A percentile compares a stretch with the other conserved stretches of the same genome.
phyloP scores from a whole-genome alignment of 2,888 invertebrate genomes.

The Desoria tigrina region DNA sequence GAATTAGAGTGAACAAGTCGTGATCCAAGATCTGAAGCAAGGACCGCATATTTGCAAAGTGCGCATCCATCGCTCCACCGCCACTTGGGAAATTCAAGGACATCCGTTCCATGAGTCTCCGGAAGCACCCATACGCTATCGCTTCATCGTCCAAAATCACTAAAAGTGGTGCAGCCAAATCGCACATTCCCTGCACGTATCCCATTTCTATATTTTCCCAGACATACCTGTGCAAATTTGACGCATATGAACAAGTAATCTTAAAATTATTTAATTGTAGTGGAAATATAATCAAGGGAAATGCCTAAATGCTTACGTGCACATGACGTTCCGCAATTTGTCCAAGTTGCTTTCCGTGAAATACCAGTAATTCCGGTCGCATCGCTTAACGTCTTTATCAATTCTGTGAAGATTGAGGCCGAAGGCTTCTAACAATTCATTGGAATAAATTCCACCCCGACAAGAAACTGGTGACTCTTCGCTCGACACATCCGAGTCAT shows the following conservation, averaged over 20 bases:
- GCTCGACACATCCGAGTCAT: slow-evolving; percentile 49
- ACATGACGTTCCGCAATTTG: slow-evolving; percentile 90
- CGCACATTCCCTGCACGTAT: slow-evolving; percentile 98
- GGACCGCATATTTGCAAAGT: slow-evolving; percentile 83
- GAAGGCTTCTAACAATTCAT: slow-evolving; percentile 78
- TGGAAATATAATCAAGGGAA: background rate
- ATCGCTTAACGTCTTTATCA: slow-evolving; percentile 94
- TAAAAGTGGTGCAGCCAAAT: slow-evolving; percentile 86
- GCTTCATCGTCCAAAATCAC: slow-evolving; percentile 92
- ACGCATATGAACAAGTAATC: too few relatives aligned
- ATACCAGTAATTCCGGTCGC: slow-evolving; percentile 91
- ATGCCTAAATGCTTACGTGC: slow-evolving; percentile 92
- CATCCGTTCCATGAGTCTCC: slow-evolving; percentile 86
- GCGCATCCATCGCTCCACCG: slow-evolving; percentile 90
- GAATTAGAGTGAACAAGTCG: slow-evolving; percentile 91
- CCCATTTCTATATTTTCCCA: slow-evolving; percentile 93
- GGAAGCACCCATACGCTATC: slow-evolving; percentile 85
- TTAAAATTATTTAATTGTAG: background rate
- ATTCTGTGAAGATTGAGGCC: slow-evolving; percentile 89
- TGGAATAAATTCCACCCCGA: slow-evolving; percentile 62
- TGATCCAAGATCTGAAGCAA: slow-evolving; percentile 78
- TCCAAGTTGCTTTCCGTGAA: slow-evolving; percentile 87
- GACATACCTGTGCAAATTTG: slow-evolving; percentile 72
- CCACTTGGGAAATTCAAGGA: slow-evolving; percentile 87
- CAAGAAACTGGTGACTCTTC: slow-evolving; percentile 45